Base-by-base conservation (phyloP, 2,113 vertebrate genomes). In the Nothocercus nigrocapillus region DNA sequence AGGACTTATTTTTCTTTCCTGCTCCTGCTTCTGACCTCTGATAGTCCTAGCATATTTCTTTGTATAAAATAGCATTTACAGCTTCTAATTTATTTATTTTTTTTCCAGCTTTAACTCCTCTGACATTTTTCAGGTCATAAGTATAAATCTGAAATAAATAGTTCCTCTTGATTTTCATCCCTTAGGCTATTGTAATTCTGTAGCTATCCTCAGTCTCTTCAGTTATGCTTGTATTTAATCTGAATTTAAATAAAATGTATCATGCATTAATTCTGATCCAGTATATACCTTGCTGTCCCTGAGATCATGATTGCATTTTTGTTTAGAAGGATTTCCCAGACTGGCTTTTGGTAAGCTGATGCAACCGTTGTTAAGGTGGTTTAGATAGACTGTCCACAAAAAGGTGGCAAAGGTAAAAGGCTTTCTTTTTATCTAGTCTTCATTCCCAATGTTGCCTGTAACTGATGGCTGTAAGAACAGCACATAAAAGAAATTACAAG, bases 1-100 rank as follows among this genome's bases (percentile, higher is more conserved):
- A 85, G 85, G 83, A 20, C 42, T 91, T 94, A 44, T 78, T 90
- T 90, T 90, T 88, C n/a, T 83, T 92, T 78, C 42, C 51, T 90
- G 32, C 18, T n/a, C 69, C 58, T 85, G 22, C 47, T 90, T 88
- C 36, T 94, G 85, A 85, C 76, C 80, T 88, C 63, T 74, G 10
- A 21, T 54, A 74, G 40, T 92, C n/a, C 16, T 61, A 88, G 19
- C 9, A 27, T 92, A 74, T 95, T 88, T 70, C 82, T 95, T 90
- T 81, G 38, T 78, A 70, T 83, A 83, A 88, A 90, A 90, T 63
- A 5, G 19, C 83, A 59, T 85, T 90, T 82, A 49, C 32, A 82
- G 45, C 18, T 28, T 49, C 17, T 72, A 62, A 47, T 84, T 61
- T 4, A n/a, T 73, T 47, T 83, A 22, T 49, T 47, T 44, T 42